Conservation (phyloP, 2,113 vertebrate species). For the Otocyon megalotis region DNA sequence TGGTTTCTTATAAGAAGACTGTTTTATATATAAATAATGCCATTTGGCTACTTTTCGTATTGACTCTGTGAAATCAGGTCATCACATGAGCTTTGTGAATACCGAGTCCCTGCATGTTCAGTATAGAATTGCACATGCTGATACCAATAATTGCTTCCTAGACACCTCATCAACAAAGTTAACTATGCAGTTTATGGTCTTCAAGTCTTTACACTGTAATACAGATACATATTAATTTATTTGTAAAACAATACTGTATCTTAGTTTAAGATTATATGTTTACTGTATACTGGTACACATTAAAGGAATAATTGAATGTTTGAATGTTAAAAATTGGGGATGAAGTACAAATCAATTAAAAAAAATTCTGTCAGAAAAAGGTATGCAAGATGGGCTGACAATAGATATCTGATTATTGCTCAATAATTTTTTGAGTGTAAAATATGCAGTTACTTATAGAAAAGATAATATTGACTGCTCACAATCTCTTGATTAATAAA, state of each 20-base stretch:
- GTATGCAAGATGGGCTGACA: neutral
- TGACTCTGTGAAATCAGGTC: neutral
- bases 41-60: neutral
- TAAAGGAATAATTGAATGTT: neutral
- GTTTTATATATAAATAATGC: neutral
- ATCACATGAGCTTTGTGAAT: neutral
- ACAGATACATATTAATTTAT: fast-evolving
- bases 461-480: neutral
- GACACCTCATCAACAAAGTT: neutral
- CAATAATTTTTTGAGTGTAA: neutral
- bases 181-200: neutral
- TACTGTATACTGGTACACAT: neutral
- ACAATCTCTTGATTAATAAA: neutral
- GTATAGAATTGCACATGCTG: neutral
- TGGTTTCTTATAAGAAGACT: neutral
- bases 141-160: neutral
- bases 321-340: neutral
- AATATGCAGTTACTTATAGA: neutral
- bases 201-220: neutral
- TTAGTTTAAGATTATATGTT: neutral
- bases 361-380: neutral
- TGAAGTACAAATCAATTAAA: neutral
- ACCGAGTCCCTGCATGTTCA: neutral
- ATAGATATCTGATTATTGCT: neutral
- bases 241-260: neutral